Percentiles rank a stretch among this genome's conserved stretches.
Conservation (phyloP, 2,797 vertebrate genomes). For the Rousettus madagascariensis region DNA sequence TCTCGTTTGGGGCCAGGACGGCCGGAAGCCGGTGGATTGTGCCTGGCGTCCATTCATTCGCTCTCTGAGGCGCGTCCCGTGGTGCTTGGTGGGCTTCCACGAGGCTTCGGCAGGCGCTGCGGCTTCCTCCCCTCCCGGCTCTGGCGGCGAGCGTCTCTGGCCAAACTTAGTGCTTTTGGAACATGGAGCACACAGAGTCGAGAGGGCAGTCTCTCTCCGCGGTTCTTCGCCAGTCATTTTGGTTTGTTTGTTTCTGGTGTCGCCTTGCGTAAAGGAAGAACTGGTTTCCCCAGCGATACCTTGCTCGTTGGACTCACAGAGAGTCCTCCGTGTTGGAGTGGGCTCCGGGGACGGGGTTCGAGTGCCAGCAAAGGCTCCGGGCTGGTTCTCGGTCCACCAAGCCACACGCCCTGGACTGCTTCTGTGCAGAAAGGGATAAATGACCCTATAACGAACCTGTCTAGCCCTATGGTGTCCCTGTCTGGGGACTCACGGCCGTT, state of each 20-base stretch:
- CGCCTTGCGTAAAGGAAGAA: not conserved
- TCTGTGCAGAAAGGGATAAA: not conserved
- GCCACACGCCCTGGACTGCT: rapidly evolving
- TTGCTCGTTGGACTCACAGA: not conserved
- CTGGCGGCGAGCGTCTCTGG: not conserved
- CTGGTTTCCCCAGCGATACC: rapidly evolving
- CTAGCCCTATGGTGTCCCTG: rapidly evolving
- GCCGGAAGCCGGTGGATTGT: not conserved
- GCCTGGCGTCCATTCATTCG: not conserved
- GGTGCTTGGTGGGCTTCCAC: not conserved
- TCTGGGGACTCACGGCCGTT: not conserved
- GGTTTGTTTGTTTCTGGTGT: not conserved
- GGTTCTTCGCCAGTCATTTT: not conserved
- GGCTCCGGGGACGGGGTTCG: too few relatives aligned
- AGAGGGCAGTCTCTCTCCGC: not conserved
- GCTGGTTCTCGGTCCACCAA: not conserved
- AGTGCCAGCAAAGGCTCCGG: not conserved
- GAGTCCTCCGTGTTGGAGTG: not conserved
- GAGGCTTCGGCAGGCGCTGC: not conserved
- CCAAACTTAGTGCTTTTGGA: not conserved
- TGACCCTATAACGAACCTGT: rapidly evolving
- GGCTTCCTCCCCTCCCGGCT: not conserved
- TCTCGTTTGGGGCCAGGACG: not conserved
- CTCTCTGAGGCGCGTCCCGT: not conserved
- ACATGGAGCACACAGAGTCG: not conserved